Base-by-base conservation (phyloP, 2,113 vertebrate species). In the Anarrhichthys ocellatus region DNA sequence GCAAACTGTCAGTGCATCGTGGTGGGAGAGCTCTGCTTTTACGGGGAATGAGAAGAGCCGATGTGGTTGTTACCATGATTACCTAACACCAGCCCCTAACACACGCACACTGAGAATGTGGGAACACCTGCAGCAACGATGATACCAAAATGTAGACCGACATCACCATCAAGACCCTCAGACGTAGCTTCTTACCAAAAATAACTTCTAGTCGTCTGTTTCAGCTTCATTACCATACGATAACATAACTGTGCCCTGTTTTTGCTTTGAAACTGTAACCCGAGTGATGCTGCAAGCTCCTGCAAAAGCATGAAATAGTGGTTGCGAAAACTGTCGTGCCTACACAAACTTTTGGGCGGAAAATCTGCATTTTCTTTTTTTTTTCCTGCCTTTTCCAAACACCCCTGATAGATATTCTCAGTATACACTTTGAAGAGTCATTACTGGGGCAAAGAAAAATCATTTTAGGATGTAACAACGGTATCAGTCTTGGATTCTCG, bases 221-320 rank as follows among this genome's bases (percentile, higher is more conserved):
- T 59, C 61, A 48, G 17, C 48, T 58, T 13, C 29, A 17, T 56
- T 40, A 34, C 38, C 36, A 38, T 22, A 34, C 32, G 56, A 20
- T 44, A 82, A 20, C 36, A 50, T 44, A 29, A 80, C 64, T 59
- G 64, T 69, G 42, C 61, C 1, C 22, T 14, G 42, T 83, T 80
- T 81, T 67, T 32, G 46, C 65, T 78, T 74, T 82, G 75, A 71
- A 89, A 78, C 73, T 66, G 6, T 61, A 54, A 79, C 34, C 40
- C 2, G 14, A 54, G 66, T 56, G 22, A 77, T 77, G 65, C 77
- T 76, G 74, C 81, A 71, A 22, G 14, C 68, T 71, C 76, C 13
- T 67, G 44, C 40, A 50, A 76, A 67, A 81, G 52, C 34, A 38
- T 50, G 40, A 77, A 75, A 83, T 27, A 56, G 50, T 76, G 29